Evolutionary conservation across 2,797 vertebrate species (phyloP).

Genomic region (Cheirogaleus major): DNA sequence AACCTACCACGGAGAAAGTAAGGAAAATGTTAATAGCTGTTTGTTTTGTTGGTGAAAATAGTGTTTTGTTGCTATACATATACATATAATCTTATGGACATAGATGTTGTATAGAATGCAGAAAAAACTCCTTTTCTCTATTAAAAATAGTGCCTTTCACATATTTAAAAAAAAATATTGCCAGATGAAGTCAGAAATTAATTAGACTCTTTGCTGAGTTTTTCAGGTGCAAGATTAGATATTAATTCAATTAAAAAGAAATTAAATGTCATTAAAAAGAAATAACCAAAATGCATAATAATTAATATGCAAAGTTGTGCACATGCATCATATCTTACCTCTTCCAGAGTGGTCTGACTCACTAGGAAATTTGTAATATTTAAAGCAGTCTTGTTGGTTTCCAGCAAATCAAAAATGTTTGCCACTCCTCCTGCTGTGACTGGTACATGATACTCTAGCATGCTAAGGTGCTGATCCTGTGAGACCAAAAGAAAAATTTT

Average conservation of each 20-base stretch:
- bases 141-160: slow-evolving; percentile 12
- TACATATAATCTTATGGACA: not conserved
- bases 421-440: slow-evolving; percentile 95
- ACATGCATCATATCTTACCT: slow-evolving; percentile 88
- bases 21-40: slow-evolving; percentile 5
- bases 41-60: slow-evolving; percentile 13
- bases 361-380: slow-evolving; percentile 97
- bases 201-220: slow-evolving; percentile 38
- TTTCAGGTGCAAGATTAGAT: slow-evolving; percentile 57
- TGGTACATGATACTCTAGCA: slow-evolving; percentile 95
- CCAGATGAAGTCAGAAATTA: slow-evolving; percentile 49
- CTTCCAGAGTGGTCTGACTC: slow-evolving; percentile 97
- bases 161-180: not conserved
- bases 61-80: not conserved
- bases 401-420: slow-evolving; percentile 96
- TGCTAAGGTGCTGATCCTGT: slow-evolving; percentile 94
- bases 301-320: not conserved
- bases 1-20: not conserved
- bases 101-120: not conserved
- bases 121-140: not conserved
- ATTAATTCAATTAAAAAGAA: slow-evolving; percentile 57
- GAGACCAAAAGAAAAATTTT: not conserved
- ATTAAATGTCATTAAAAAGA: slow-evolving; percentile 63
- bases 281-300: slow-evolving; percentile 13
- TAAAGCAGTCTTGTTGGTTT: slow-evolving; percentile 92